Conservation (phyloP, 2,888 invertebrate species). For the Mesoligia furuncula region DNA sequence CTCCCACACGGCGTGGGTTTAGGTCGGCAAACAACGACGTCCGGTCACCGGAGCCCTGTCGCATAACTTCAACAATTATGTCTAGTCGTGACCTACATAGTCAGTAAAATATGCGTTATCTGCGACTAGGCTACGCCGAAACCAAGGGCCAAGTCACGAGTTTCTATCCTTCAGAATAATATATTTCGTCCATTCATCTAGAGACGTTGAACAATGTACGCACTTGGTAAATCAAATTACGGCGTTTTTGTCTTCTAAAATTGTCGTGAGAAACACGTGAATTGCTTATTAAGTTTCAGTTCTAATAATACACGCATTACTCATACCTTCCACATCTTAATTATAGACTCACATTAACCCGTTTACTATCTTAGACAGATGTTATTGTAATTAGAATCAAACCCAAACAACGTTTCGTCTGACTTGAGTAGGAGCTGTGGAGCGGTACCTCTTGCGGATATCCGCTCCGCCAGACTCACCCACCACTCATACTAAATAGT, state of each 20-base stretch:
- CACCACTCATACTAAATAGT: constrained; percentile 78
- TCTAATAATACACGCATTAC: constrained; percentile 30
- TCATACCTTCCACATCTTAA: constrained; percentile 36
- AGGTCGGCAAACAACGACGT: constrained; percentile 85
- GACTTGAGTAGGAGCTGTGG: constrained; percentile 52
- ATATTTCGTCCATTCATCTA: constrained; percentile 19
- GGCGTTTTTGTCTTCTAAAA: constrained; percentile 1
- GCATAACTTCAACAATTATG: constrained; percentile 73
- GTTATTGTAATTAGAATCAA: constrained; percentile 56
- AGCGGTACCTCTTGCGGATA: constrained; percentile 80
- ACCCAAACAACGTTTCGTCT: constrained; percentile 49
- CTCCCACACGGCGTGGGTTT: constrained; percentile 84
- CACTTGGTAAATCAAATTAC: not conserved
- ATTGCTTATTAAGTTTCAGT: constrained; percentile 6
- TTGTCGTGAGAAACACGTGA: constrained; percentile 3
- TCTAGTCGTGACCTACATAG: constrained; percentile 73
- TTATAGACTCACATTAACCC: constrained; percentile 45
- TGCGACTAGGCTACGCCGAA: constrained; percentile 58
- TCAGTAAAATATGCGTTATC: constrained; percentile 57
- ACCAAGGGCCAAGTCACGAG: constrained; percentile 59
- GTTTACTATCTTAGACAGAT: constrained; percentile 43
- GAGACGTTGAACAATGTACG: constrained; percentile 18
- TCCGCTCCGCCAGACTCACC: constrained; percentile 79
- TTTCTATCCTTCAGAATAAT: constrained; percentile 29
- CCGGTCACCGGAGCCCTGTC: constrained; percentile 81